Percentiles rank a stretch among this genome's conserved stretches.
phyloP scores from a whole-genome alignment of 1,140 invertebrate species.

The Anastrepha obliqua region DNA sequence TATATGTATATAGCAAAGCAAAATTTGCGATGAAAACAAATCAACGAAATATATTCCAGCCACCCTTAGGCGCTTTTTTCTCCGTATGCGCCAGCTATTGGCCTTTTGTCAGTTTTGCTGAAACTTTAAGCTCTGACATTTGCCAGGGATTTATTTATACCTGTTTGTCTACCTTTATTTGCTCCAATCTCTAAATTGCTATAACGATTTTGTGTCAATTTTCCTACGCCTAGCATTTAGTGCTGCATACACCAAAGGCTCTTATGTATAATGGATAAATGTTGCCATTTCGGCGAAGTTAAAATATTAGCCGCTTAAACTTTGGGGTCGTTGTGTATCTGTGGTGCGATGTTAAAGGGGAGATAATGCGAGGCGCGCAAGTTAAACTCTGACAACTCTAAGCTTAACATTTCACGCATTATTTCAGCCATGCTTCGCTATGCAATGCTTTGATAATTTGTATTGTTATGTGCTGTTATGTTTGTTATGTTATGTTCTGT shows the following conservation, averaged over 20 bases:
- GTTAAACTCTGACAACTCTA: not conserved
- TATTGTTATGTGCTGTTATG: too few species aligned
- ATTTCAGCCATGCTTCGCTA: not conserved
- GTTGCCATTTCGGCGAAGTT: not conserved
- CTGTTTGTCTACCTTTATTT: conserved; percentile 26
- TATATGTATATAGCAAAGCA: not conserved
- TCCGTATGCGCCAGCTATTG: not conserved
- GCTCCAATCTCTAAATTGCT: not conserved
- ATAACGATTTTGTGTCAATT: conserved; percentile 25
- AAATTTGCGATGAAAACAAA: not conserved
- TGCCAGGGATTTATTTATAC: not conserved
- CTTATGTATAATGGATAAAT: not conserved
- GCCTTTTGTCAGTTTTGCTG: conserved; percentile 1
- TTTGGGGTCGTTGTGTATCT: not conserved
- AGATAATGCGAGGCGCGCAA: not conserved
- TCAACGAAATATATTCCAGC: not conserved
- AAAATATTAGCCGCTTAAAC: conserved; percentile 37
- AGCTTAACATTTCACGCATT: not conserved
- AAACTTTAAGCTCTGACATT: conserved; percentile 5
- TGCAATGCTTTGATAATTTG: too few species aligned
- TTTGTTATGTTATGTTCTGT: too few species aligned
- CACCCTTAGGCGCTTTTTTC: not conserved
- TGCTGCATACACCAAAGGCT: not conserved
- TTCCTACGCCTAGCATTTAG: not conserved
- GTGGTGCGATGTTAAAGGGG: not conserved